Conservation (phyloP, 2,797 vertebrate species). For the Cirrhinus mrigala region DNA sequence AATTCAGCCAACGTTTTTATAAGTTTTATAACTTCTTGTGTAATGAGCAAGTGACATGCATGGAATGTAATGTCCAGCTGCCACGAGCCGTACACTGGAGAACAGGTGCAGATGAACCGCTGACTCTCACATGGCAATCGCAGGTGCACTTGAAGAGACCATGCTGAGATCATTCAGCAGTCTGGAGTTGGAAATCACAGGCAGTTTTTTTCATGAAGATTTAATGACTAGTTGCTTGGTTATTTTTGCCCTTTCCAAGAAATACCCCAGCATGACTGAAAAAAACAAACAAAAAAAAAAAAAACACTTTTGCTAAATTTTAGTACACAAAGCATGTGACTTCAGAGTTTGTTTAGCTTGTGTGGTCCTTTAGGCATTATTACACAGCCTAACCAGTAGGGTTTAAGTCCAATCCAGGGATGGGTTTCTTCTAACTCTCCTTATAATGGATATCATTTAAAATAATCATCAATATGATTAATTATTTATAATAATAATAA, state of each 20-base stretch:
- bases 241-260: conserved; percentile 2
- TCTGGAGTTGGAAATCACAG: conserved; percentile 12
- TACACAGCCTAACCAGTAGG: not conserved
- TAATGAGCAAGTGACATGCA: not conserved
- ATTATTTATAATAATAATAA: not conserved
- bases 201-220: conserved; percentile 8
- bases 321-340: not conserved
- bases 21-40: not conserved
- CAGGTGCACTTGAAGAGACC: conserved; percentile 35
- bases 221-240: conserved; percentile 21
- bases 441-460: not conserved
- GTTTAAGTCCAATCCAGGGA: not conserved
- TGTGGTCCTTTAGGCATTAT: not conserved
- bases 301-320: not conserved
- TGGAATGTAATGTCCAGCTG: conserved; percentile 1
- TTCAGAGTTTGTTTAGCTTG: not conserved
- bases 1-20: not conserved
- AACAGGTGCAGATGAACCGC: conserved; percentile 25
- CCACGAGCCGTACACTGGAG: not conserved
- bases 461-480: not conserved
- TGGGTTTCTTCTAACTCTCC: not conserved
- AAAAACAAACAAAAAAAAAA: no score
- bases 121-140: not conserved
- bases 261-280: not conserved
- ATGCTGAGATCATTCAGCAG: conserved; percentile 16